Base-by-base conservation (phyloP, 2,113 vertebrate species). In the Polypterus senegalus region DNA sequence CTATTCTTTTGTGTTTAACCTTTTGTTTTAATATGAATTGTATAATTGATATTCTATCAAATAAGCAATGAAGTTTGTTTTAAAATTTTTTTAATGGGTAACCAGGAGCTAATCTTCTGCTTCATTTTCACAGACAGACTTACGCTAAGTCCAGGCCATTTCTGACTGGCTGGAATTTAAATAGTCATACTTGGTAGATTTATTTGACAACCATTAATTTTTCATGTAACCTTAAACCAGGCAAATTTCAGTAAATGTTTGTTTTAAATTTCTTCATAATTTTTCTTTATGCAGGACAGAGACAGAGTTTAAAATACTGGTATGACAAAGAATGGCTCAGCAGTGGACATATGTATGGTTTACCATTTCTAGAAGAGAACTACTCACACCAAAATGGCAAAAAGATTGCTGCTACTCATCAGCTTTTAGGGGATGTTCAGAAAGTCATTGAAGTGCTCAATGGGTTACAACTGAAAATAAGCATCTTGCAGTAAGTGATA, bases 401-500 rank as follows among this genome's bases (percentile, higher is more conserved):
- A 76, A 94, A 95, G 79, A 94, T 97, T 46, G 81, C 89, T 4
- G 89, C 92, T 62, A 94, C 94, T 45, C 89, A 90, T 68, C 88
- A 85, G 46, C 91, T 98, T 57, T 86, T 97, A 47, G 92, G 91
- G 0, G 94, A 97, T 57, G 90, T 92, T 0, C 91, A 94, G 57
- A 79, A 76, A 58, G 89, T 96, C 64, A 82, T 85, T 4, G 90
- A 96, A 70, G 91, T 95, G 65, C 84, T 97, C 60, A 90, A 91
- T 0, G 89, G 92, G 44, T 82, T 98, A 70, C 91, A 94, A 78
- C 89, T 98, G 63, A 94, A 98, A 71, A 89, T 98, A 84, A 91
- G 90, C 86, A 89, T 98, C 54, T 67, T 97, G 47, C 89, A 90
- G 96, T 98, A 81, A 91, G 91, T 79, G 47, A 5, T 27, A 49